Evolutionary conservation across 2,888 invertebrate species (phyloP).

Genomic region (Hipparchia sbordonii): DNA sequence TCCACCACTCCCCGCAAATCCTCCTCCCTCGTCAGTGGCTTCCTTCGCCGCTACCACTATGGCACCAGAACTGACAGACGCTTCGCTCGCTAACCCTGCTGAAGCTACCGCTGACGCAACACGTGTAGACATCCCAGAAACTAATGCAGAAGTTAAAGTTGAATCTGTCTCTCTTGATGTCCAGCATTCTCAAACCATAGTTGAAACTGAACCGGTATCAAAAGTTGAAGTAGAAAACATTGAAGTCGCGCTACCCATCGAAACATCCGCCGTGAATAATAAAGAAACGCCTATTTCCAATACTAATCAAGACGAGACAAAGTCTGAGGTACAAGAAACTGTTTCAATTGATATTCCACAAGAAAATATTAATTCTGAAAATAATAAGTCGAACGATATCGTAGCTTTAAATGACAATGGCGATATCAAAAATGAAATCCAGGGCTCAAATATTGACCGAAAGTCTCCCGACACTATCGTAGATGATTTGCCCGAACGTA

Average conservation of each 20-base stretch:
- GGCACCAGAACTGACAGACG: constrained; percentile 79
- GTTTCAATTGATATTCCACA: constrained; percentile 14
- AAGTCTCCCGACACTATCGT: constrained; percentile 22
- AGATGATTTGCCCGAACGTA: constrained; percentile 6
- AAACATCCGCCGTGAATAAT: constrained; percentile 9
- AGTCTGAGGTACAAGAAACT: constrained; percentile 8
- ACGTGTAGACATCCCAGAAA: constrained; percentile 54
- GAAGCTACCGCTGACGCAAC: constrained; percentile 58
- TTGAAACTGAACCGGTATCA: constrained; percentile 18
- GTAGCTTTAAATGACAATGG: constrained; percentile 9
- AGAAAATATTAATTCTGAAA: constrained; percentile 19
- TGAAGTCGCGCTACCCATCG: constrained; percentile 14
- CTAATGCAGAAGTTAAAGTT: constrained; percentile 50
- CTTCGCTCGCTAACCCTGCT: constrained; percentile 73
- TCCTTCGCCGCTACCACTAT: constrained; percentile 88
- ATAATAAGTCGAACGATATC: constrained; percentile 13
- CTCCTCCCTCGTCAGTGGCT: constrained; percentile 89
- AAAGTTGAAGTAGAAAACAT: constrained; percentile 6
- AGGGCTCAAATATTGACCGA: not conserved
- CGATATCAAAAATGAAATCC: constrained; percentile 17
- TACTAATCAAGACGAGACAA: not conserved
- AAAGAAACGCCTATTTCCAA: not conserved
- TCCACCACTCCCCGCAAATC: constrained; percentile 88
- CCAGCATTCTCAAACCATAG: constrained; percentile 29
- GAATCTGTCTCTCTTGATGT: constrained; percentile 45